phyloP scores from a whole-genome alignment of 2,888 invertebrate species.

The Drosophila peninsularis region DNA sequence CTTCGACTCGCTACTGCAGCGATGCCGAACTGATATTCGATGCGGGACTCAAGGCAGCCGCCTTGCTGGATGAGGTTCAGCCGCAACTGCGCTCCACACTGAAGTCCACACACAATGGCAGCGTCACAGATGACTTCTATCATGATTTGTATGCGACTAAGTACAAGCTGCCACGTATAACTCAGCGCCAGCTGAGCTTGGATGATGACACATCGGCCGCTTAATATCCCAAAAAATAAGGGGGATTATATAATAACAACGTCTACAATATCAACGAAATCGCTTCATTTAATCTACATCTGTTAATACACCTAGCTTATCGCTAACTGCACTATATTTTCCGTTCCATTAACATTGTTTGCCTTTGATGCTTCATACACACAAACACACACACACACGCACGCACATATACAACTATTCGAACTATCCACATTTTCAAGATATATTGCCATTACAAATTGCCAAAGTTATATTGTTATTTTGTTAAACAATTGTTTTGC shows the following conservation, averaged over 20 bases:
- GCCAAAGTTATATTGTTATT: slow-evolving; percentile 58
- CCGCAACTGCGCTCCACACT: slow-evolving; percentile 85
- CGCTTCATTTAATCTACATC: slow-evolving; percentile 49
- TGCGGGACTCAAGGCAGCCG: slow-evolving; percentile 73
- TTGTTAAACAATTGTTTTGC: slow-evolving; percentile 40
- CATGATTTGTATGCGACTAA: slow-evolving; percentile 69
- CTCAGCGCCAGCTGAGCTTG: slow-evolving; percentile 55
- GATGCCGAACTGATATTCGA: slow-evolving; percentile 67
- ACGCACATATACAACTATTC: not conserved
- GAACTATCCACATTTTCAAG: not conserved
- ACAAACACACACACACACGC: slow-evolving; percentile 19
- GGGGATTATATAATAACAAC: not conserved
- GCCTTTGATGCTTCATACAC: slow-evolving; percentile 18
- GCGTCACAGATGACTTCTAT: slow-evolving; percentile 58
- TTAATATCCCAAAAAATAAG: slow-evolving; percentile 30
- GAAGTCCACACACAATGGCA: slow-evolving; percentile 72
- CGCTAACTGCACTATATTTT: slow-evolving; percentile 36
- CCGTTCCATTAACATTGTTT: slow-evolving; percentile 9
- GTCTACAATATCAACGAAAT: slow-evolving; percentile 31
- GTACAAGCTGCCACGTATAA: slow-evolving; percentile 60
- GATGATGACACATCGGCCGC: slow-evolving; percentile 58
- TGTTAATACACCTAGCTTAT: slow-evolving; percentile 30
- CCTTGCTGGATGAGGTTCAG: slow-evolving; percentile 85
- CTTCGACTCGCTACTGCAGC: slow-evolving; percentile 57
- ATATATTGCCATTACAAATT: slow-evolving; percentile 59